Percentiles rank a stretch among this genome's conserved stretches.
phyloP scores from a whole-genome alignment of 2,113 vertebrate genomes.

The Chroicocephalus ridibundus region DNA sequence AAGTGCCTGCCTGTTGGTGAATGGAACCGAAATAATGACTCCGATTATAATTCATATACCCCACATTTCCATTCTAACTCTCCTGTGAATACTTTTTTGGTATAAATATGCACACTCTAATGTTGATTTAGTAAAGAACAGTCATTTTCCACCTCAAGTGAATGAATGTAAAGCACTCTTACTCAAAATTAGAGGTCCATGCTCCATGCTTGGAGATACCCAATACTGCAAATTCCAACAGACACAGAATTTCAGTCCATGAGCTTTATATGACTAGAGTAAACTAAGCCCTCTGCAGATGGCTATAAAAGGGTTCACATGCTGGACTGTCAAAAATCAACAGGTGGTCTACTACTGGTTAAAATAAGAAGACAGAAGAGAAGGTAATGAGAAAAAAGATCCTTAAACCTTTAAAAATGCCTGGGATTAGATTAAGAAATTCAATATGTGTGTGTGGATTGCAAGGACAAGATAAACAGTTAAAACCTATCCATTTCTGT shows the following conservation, averaged over 20 bases:
- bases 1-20: neutral
- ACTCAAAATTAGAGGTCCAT: neutral
- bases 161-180: neutral
- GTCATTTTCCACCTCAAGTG: neutral
- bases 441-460: neutral
- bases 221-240: neutral
- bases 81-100: neutral
- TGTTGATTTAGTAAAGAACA: neutral
- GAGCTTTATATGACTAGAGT: neutral
- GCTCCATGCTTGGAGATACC: neutral
- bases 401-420: slow-evolving; percentile 9
- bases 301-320: neutral
- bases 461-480: neutral
- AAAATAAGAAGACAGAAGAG: neutral
- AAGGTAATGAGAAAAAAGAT: neutral
- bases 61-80: neutral
- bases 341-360: neutral
- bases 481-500: neutral
- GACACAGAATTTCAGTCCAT: neutral
- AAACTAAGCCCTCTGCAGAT: neutral
- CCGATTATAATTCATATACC: neutral
- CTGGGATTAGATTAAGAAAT: neutral
- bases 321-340: neutral
- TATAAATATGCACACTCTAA: neutral
- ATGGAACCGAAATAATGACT: neutral